Conservation (phyloP, 2,113 vertebrate genomes). For the Etia nguti region DNA sequence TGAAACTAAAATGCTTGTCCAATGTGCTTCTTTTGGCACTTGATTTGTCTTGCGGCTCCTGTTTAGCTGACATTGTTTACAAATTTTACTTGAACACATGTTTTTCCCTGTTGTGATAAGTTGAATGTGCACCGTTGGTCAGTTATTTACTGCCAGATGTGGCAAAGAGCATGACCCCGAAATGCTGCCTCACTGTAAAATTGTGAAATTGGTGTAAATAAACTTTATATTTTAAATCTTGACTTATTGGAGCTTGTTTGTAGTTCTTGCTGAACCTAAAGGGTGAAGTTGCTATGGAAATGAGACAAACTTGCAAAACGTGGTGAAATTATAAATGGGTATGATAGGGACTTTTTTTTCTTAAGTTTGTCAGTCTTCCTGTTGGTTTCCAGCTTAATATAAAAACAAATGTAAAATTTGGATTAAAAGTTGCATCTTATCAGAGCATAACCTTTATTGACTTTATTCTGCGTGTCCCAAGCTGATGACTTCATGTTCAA, state of each 20-base stretch:
- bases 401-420: too few relatives aligned
- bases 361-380: too few relatives aligned
- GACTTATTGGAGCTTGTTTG: background rate
- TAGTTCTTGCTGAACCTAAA: background rate
- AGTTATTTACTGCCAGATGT: background rate
- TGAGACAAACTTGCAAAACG: background rate
- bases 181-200: background rate
- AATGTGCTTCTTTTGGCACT: background rate
- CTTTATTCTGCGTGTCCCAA: too few relatives aligned
- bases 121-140: background rate
- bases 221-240: background rate
- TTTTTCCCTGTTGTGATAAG: background rate
- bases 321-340: background rate
- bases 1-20: background rate
- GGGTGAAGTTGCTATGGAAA: background rate
- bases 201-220: background rate
- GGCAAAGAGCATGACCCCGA: background rate
- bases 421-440: too few relatives aligned
- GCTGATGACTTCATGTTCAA: too few relatives aligned
- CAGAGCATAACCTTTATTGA: too few relatives aligned
- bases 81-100: background rate
- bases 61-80: background rate
- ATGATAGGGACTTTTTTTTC: background rate
- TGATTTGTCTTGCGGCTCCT: background rate
- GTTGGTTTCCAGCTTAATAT: too few relatives aligned